A percentile compares a stretch with the other conserved stretches of the same genome.
These are phyloP conservation scores for Caenorhabditis afra DNA, from an alignment of 2,888 invertebrate genomes.

Conservation along the genomic window DNA sequence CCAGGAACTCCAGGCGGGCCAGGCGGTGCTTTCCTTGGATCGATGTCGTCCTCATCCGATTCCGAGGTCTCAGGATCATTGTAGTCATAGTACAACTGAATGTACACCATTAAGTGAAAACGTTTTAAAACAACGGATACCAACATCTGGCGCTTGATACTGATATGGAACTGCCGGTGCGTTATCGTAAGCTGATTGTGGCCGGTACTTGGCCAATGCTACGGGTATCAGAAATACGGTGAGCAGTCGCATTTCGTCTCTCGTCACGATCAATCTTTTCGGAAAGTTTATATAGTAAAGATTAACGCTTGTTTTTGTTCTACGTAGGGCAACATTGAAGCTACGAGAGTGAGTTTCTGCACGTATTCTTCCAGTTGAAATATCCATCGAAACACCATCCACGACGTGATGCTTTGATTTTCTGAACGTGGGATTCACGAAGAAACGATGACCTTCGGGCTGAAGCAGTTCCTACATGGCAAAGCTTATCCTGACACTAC, in stretches of 20 bases:
- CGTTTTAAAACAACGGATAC: no score
- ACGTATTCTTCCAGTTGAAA: neutral
- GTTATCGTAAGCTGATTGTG: neutral
- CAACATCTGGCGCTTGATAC: neutral
- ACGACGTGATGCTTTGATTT: neutral
- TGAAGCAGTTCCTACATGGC: no score
- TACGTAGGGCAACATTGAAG: constrained; percentile 19
- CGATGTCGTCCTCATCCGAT: constrained; percentile 14
- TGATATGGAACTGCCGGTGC: neutral
- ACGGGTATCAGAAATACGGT: constrained; percentile 8
- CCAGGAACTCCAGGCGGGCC: constrained; percentile 22
- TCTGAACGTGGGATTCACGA: neutral
- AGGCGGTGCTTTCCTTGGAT: constrained; percentile 16
- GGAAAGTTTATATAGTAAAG: constrained; percentile 11
- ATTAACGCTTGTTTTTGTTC: neutral
- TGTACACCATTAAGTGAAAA: neutral
- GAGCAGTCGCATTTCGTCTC: constrained; percentile 3
- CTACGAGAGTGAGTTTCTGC: neutral
- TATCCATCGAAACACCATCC: constrained; percentile 5
- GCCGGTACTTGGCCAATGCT: neutral
- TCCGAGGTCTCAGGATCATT: neutral
- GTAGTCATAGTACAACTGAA: constrained; percentile 7
- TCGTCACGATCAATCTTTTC: neutral
- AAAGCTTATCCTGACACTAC: no score
- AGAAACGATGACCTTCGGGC: no score